These are phyloP conservation scores for Proisotoma minuta DNA, from an alignment of 2,888 invertebrate species.

Conservation along the genomic window DNA sequence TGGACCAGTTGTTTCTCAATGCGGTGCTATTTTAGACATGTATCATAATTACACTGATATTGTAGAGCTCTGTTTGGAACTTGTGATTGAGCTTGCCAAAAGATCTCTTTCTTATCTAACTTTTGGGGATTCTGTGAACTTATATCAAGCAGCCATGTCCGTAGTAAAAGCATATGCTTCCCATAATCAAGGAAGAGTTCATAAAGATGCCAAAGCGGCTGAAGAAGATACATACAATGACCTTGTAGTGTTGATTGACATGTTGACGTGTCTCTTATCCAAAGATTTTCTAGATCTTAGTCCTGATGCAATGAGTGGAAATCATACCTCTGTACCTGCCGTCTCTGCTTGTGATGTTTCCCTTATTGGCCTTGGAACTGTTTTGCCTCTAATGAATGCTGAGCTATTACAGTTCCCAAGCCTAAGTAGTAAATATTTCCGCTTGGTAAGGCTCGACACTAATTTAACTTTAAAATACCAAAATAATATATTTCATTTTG, in stretches of 20 bases:
- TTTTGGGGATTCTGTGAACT: constrained; percentile 48
- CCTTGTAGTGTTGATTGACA: constrained; percentile 71
- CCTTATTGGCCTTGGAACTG: constrained; percentile 64
- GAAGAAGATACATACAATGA: constrained; percentile 73
- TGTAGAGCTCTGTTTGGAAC: constrained; percentile 67
- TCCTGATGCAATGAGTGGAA: constrained; percentile 18
- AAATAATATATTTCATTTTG: background rate
- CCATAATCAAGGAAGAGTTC: constrained; percentile 47
- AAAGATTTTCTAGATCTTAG: constrained; percentile 58
- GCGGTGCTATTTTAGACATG: constrained; percentile 60
- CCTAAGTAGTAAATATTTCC: constrained; percentile 61
- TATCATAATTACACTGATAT: constrained; percentile 77
- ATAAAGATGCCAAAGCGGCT: constrained; percentile 51
- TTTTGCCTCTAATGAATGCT: constrained; percentile 68
- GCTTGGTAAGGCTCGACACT: constrained; percentile 22
- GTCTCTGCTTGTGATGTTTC: constrained; percentile 61
- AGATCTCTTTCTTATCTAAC: constrained; percentile 63
- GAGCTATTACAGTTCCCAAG: constrained; percentile 67
- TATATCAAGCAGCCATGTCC: constrained; percentile 43
- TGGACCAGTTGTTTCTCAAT: constrained; percentile 31
- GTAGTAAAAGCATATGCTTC: constrained; percentile 47
- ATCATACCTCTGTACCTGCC: constrained; percentile 46
- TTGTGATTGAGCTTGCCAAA: constrained; percentile 68
- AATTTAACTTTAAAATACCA: background rate
- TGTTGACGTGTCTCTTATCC: constrained; percentile 61